Percentiles rank a stretch among this genome's conserved stretches.
Evolutionary conservation across 2,888 invertebrate genomes (phyloP).

Genomic region (Xylophagus ater): DNA sequence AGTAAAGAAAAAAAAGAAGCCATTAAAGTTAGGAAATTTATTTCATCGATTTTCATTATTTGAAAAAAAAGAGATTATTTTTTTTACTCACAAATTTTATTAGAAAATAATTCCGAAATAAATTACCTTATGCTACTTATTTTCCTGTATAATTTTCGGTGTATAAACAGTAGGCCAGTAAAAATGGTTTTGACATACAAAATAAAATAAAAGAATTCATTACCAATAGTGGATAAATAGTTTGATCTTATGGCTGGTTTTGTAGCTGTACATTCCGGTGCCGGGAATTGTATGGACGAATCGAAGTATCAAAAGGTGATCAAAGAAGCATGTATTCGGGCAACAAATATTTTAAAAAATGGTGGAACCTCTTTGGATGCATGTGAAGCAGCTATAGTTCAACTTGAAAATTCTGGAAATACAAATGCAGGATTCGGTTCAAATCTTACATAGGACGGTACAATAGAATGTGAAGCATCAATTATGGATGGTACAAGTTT

Average conservation of each 20-base stretch:
- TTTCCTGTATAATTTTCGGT: too few species aligned
- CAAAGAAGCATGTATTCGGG: conserved; percentile 63
- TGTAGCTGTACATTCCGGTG: conserved; percentile 70
- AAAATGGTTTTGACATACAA: too few species aligned
- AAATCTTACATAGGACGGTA: conserved; percentile 77
- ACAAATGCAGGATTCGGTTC: conserved; percentile 96
- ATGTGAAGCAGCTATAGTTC: conserved; percentile 65
- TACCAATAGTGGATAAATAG: too few species aligned
- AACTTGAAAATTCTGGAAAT: conserved; percentile 75
- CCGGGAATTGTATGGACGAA: conserved; percentile 69
- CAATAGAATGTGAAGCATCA: conserved; percentile 93
- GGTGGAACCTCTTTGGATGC: conserved; percentile 70
- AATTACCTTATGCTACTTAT: too few species aligned
- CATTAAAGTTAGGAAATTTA: too few species aligned
- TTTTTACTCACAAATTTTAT: too few species aligned
- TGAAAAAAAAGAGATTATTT: too few species aligned
- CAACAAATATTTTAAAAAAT: conserved; percentile 49
- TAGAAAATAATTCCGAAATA: too few species aligned
- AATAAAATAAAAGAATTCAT: too few species aligned
- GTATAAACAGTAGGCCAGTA: too few species aligned
- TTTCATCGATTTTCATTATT: too few species aligned
- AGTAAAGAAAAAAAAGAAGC: too few species aligned
- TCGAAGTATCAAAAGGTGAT: conserved; percentile 68
- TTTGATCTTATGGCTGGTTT: conserved; percentile 49
- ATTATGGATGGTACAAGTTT: conserved; percentile 83